Evolutionary conservation across 2,113 vertebrate species (phyloP), one percentile per base, ranked within the genome.

Genomic region (Rhodinocichla rosea): DNA sequence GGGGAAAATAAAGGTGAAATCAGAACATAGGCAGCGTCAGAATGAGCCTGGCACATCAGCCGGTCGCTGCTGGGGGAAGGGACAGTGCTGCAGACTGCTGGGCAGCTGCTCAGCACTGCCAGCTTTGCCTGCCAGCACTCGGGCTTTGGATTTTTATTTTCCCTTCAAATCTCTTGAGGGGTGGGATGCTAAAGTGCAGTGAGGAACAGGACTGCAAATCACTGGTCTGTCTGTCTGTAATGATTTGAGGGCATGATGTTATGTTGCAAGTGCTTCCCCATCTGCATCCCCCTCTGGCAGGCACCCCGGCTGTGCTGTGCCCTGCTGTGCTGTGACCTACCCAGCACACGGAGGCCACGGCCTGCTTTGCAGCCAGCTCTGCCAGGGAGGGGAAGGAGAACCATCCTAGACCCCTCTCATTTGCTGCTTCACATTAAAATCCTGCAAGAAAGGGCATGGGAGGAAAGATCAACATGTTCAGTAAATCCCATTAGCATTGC

Each of bases 21-120:
- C n/a, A 37, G 47, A 90, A 71, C 28, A 9, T 3, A 56, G 44
- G 37, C 84, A 79, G 52, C 67, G 75, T 90, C 47, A 77, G 45
- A 92, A 88, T 40, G 49, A 73, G 65, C 42, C 45, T 64, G 86
- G 47, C 63, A 57, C 53, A 14, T 69, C 24, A 80, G 49, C 82
- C 79, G 0, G 0, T 0, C 0, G 65, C 0, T 0, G 53, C 63
- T 95, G 95, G 88, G 88, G 90, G 90, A 90, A 88, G 90, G 89
- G 79, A 92, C 1, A 0, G n/a, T 0, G 10, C 75, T 77, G 70
- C 83, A 92, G 85, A 73, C 45, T 42, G 45, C 26, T 0, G 15
- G 90, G 82, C 85, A 88, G 90, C 67, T 71, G 90, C 85, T 92
- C 50, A 44, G 26, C 67, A 15, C 70, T 42, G 70, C 45, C 40